Conservation (phyloP, 1,140 invertebrate genomes). For the Halotydeus destructor region DNA sequence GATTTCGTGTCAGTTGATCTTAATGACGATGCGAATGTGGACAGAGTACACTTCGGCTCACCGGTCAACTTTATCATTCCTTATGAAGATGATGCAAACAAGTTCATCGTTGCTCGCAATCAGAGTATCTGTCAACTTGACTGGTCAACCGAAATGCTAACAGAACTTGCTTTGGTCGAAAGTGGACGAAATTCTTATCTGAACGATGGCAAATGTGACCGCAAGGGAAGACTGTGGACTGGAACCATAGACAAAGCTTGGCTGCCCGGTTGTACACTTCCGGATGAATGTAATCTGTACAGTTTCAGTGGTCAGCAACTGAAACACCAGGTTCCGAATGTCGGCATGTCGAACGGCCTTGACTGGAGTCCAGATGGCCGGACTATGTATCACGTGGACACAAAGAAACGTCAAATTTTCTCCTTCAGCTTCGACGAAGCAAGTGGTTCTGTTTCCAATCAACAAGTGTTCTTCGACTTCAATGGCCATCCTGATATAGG, state of each 20-base stretch:
- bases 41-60: slow-evolving; percentile 19
- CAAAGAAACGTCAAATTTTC: slow-evolving; percentile 24
- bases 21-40: slow-evolving; percentile 33
- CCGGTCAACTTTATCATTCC: slow-evolving; percentile 36
- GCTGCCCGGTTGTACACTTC: slow-evolving; percentile 16
- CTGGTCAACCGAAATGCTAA: slow-evolving; percentile 32
- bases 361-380: slow-evolving; percentile 46
- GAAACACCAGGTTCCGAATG: slow-evolving; percentile 17
- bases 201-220: slow-evolving; percentile 76
- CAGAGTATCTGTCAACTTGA: slow-evolving; percentile 36
- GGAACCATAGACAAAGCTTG: slow-evolving; percentile 30
- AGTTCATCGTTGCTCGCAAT: slow-evolving; percentile 41
- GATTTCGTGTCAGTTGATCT: slow-evolving; percentile 33
- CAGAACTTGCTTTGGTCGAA: slow-evolving; percentile 37
- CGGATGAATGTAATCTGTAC: slow-evolving; percentile 15
- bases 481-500: slow-evolving; percentile 5
- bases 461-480: slow-evolving; percentile 14
- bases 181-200: too few species aligned
- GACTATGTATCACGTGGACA: slow-evolving; percentile 31
- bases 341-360: slow-evolving; percentile 53
- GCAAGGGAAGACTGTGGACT: slow-evolving; percentile 47
- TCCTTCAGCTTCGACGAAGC: slow-evolving; percentile 49
- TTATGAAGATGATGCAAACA: slow-evolving; percentile 32
- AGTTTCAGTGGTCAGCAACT: slow-evolving; percentile 3
- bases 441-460: slow-evolving; percentile 26